Conservation (phyloP, 2,113 vertebrate genomes). For the Cinclus mexicanus region DNA sequence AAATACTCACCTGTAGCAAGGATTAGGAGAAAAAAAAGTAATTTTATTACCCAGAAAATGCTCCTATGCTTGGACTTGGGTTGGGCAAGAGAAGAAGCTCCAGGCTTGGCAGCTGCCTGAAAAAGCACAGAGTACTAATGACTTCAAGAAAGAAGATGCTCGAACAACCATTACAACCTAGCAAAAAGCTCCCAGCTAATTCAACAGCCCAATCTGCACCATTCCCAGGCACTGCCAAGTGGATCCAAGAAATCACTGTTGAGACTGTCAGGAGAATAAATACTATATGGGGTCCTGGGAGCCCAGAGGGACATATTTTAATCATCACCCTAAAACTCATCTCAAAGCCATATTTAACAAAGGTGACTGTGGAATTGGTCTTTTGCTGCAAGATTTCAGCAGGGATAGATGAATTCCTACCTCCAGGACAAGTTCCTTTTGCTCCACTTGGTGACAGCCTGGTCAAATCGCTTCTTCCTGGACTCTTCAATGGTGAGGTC, state of each 20-base stretch:
- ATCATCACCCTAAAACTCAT: neutral
- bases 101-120: neutral
- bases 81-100: neutral
- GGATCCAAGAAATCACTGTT: neutral
- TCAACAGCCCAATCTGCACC: neutral
- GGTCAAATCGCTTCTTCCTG: constrained; percentile 74
- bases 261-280: neutral
- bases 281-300: neutral
- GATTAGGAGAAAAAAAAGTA: neutral
- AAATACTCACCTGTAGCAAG: neutral
- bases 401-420: constrained; percentile 63
- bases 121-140: neutral
- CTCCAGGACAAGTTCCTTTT: constrained; percentile 97
- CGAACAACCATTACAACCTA: neutral
- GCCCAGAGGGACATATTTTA: rapidly evolving
- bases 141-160: neutral
- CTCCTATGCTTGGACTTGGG: neutral
- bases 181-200: neutral
- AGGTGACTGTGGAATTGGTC: neutral
- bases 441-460: constrained; percentile 84
- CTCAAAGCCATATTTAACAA: neutral
- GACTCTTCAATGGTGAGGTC: constrained; percentile 72
- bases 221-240: rapidly evolving
- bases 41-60: neutral
- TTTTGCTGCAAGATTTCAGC: neutral